These are phyloP conservation scores for Chrysolina oricalcia DNA, from an alignment of 2,888 invertebrate species.

Conservation along the genomic window DNA sequence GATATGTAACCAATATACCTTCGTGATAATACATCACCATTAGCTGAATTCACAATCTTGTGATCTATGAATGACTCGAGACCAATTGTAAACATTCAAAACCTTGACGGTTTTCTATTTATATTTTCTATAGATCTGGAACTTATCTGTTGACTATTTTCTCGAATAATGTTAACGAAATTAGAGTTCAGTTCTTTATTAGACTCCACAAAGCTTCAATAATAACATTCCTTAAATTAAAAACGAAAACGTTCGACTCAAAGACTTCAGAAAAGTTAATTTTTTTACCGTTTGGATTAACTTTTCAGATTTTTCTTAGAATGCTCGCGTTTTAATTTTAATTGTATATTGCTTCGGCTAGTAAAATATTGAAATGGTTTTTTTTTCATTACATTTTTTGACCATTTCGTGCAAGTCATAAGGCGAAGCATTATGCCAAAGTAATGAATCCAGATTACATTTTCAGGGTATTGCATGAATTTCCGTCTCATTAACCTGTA, in stretches of 20 bases:
- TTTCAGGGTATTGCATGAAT: neutral
- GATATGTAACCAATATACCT: conserved; percentile 41
- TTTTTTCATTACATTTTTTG: conserved; percentile 47
- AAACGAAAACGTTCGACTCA: conserved; percentile 24
- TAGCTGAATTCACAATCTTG: neutral
- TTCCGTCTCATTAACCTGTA: neutral
- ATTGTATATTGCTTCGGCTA: conserved; percentile 30
- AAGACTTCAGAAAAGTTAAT: conserved; percentile 42
- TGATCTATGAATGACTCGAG: conserved; percentile 7
- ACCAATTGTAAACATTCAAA: neutral
- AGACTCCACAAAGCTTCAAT: conserved; percentile 37
- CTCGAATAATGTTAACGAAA: neutral
- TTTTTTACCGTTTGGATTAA: conserved; percentile 49
- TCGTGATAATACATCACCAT: conserved; percentile 11
- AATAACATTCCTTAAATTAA: conserved; percentile 44
- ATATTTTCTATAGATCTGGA: neutral
- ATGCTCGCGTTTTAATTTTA: conserved; percentile 3
- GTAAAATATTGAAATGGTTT: conserved; percentile 34
- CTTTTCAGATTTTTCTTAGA: conserved; percentile 39
- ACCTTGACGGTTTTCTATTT: neutral
- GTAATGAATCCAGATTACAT: neutral
- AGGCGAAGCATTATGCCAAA: conserved; percentile 30
- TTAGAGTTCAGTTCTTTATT: conserved; percentile 31
- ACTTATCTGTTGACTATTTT: neutral
- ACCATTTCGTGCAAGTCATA: conserved; percentile 30